These are phyloP conservation scores for Zapus hudsonius DNA, from an alignment of 2,113 vertebrate species.

Conservation along the genomic window DNA sequence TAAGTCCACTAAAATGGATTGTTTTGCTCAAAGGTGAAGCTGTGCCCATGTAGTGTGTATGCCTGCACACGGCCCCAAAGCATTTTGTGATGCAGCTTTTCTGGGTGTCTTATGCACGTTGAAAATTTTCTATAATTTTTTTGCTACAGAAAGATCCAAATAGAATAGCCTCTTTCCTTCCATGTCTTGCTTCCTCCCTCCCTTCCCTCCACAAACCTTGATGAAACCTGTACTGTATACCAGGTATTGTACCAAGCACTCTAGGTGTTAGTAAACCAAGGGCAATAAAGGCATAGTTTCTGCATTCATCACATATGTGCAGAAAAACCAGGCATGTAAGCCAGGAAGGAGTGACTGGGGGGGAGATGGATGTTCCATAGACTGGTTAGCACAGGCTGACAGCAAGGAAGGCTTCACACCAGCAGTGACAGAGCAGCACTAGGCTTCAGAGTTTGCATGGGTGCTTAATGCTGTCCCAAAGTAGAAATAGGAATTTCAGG, in stretches of 20 bases:
- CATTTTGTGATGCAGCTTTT: not conserved
- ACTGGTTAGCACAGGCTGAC: not conserved
- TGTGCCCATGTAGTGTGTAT: not conserved
- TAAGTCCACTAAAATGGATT: constrained; percentile 10
- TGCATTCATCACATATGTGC: not conserved
- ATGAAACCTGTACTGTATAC: not conserved
- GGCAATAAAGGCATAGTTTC: not conserved
- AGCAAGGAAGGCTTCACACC: not conserved
- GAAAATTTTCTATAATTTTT: not conserved
- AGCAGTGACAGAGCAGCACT: not conserved
- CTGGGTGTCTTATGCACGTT: not conserved
- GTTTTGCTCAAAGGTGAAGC: not conserved
- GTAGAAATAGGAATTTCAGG: not conserved
- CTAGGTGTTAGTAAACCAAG: not conserved
- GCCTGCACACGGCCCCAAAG: no score
- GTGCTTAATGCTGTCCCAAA: no score
- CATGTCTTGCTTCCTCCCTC: not conserved
- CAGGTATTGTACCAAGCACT: not conserved
- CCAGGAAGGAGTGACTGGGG: not conserved
- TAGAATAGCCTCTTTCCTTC: not conserved
- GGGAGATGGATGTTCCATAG: not conserved
- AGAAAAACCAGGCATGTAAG: not conserved
- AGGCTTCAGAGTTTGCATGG: not conserved
- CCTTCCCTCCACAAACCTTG: not conserved
- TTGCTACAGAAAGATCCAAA: not conserved